phyloP scores from a whole-genome alignment of 2,888 invertebrate genomes.

The Germaria angustata region DNA sequence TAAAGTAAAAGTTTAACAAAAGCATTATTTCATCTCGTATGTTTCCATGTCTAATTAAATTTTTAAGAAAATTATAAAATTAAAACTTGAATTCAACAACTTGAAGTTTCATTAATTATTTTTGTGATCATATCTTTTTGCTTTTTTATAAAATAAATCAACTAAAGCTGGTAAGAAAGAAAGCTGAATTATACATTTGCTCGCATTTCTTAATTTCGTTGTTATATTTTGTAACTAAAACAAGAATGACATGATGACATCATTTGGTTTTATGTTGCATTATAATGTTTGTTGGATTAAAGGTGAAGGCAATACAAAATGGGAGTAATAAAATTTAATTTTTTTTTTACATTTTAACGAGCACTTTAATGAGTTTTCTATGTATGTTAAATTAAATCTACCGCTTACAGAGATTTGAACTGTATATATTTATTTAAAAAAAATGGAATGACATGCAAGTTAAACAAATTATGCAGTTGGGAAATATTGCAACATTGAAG shows the following conservation, averaged over 20 bases:
- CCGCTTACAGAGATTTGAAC: neutral
- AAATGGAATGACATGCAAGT: too few relatives aligned
- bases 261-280: conserved; percentile 1
- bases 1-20: conserved; percentile 58
- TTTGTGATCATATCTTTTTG: conserved; percentile 16
- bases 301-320: conserved; percentile 14
- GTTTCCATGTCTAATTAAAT: conserved; percentile 27
- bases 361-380: conserved; percentile 10
- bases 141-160: conserved; percentile 1
- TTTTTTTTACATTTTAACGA: neutral
- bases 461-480: too few relatives aligned
- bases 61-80: neutral
- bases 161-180: neutral
- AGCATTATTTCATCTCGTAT: neutral
- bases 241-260: neutral
- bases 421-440: neutral
- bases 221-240: neutral
- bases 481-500: too few relatives aligned
- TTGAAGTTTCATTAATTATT: conserved; percentile 40
- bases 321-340: neutral
- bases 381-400: conserved; percentile 2
- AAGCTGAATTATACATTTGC: conserved; percentile 6
- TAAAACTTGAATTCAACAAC: conserved; percentile 2
- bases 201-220: conserved; percentile 28
- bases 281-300: neutral